phyloP scores from a whole-genome alignment of 2,888 invertebrate species.

The Clitarchus hookeri region DNA sequence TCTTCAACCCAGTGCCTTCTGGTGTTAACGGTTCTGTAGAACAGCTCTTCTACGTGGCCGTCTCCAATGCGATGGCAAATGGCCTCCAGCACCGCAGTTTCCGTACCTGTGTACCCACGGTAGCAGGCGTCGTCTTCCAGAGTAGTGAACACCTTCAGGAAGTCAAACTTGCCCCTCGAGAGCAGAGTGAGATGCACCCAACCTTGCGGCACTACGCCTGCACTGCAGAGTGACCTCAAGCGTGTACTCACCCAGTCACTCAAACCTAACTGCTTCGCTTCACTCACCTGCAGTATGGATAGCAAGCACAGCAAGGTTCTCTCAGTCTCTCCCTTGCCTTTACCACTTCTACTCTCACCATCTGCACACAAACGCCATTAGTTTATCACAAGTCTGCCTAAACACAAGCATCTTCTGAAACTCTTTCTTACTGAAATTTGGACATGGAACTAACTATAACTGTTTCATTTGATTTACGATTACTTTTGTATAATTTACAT shows the following conservation, averaged over 20 bases:
- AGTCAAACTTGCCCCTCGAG: constrained; percentile 6
- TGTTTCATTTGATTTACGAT: too few relatives aligned
- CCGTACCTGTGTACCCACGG: background rate
- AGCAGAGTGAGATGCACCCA: background rate
- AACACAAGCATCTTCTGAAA: too few relatives aligned
- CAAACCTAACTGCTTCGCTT: background rate
- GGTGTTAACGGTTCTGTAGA: background rate
- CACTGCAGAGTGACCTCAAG: background rate
- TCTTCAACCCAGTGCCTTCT: constrained; percentile 11
- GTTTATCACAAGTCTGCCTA: too few relatives aligned
- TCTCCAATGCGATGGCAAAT: background rate
- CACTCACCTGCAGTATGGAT: background rate
- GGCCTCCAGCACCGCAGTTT: background rate
- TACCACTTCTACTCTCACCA: background rate
- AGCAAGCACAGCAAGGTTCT: background rate
- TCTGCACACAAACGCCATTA: background rate
- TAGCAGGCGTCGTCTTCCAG: background rate
- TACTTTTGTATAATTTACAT: too few relatives aligned
- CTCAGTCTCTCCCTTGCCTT: background rate
- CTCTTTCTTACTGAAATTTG: too few relatives aligned
- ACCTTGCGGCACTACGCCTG: background rate
- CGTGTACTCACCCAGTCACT: background rate
- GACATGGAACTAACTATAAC: too few relatives aligned
- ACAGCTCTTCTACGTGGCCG: background rate
- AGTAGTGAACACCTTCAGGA: background rate